Conservation (phyloP, 2,888 invertebrate species). For the Ceriagrion tenellum region DNA sequence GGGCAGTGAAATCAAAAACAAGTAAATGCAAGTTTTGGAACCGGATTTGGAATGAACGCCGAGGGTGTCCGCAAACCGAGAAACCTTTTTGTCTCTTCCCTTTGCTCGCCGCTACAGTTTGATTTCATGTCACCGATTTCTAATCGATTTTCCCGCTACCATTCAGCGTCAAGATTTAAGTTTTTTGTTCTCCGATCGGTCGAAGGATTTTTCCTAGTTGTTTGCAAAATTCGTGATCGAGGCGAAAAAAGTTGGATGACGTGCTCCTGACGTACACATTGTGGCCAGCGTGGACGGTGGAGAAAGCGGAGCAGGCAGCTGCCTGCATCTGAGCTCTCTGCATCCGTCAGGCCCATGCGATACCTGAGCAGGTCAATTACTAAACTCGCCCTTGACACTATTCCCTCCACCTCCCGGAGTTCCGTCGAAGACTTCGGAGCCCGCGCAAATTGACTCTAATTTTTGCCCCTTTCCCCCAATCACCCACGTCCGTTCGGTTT, state of each 20-base stretch:
- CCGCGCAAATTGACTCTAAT: background rate
- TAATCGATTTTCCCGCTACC: background rate
- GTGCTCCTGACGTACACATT: background rate
- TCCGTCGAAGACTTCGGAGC: background rate
- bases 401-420: background rate
- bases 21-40: background rate
- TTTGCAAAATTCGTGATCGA: background rate
- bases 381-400: slow-evolving; percentile 61
- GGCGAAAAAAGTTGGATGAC: background rate
- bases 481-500: background rate
- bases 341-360: background rate
- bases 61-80: background rate
- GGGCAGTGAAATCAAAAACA: background rate
- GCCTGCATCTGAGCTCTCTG: background rate
- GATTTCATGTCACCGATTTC: background rate
- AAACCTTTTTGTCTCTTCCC: background rate
- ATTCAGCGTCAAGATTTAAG: background rate
- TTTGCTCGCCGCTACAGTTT: background rate
- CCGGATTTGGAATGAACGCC: background rate
- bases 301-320: background rate
- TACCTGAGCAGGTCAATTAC: slow-evolving; percentile 21
- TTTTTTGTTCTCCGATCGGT: background rate
- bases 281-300: background rate
- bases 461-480: background rate
- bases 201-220: background rate